Conservation (phyloP, 2,113 vertebrate species). For the Blennius ocellaris region DNA sequence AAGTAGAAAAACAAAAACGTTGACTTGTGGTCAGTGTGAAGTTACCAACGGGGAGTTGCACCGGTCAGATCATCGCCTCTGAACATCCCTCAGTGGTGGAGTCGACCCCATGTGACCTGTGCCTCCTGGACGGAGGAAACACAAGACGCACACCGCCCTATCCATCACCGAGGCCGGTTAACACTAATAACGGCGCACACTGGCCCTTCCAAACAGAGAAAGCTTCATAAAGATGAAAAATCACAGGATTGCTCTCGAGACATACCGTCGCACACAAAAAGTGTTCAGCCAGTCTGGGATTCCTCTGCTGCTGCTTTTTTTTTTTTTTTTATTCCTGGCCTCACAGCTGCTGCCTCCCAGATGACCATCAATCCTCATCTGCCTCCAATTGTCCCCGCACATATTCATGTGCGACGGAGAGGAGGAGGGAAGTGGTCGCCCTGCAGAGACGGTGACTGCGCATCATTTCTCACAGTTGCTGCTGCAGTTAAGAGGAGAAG, state of each 20-base stretch:
- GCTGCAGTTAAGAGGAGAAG: constrained; percentile 25
- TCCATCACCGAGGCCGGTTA: neutral
- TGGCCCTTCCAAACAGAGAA: neutral
- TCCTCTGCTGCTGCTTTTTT: neutral
- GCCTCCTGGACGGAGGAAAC: too few species aligned
- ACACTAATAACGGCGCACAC: neutral
- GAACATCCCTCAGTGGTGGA: too few species aligned
- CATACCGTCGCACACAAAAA: constrained; percentile 4
- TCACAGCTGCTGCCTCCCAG: constrained; percentile 47
- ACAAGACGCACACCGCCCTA: too few species aligned
- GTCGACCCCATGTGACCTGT: too few species aligned
- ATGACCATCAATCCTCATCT: constrained; percentile 67
- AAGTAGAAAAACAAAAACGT: too few species aligned
- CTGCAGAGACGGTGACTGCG: constrained; percentile 46
- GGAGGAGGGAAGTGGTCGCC: constrained; percentile 36
- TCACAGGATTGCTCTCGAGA: constrained; percentile 12
- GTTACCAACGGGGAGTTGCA: too few species aligned
- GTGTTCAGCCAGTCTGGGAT: neutral
- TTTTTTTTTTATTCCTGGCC: neutral
- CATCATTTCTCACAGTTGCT: constrained; percentile 37
- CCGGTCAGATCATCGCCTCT: too few species aligned
- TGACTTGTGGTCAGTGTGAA: too few species aligned
- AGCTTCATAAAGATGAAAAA: constrained; percentile 10
- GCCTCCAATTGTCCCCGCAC: constrained; percentile 36
- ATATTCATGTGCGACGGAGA: constrained; percentile 61